These are phyloP conservation scores for Bursaphelenchus mucronatus DNA, from an alignment of 1,140 invertebrate genomes.

Conservation along the genomic window DNA sequence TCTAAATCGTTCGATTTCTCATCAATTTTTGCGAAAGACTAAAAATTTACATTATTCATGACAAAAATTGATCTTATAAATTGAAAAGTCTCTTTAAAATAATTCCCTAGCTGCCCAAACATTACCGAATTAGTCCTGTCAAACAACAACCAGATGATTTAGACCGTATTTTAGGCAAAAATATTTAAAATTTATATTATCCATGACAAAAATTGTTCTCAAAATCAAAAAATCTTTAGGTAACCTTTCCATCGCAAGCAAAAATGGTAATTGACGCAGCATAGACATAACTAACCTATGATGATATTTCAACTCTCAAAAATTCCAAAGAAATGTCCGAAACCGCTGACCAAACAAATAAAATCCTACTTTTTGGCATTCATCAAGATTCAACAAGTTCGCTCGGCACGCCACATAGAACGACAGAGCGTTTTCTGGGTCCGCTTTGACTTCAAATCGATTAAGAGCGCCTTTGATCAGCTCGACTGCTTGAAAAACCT, in stretches of 20 bases:
- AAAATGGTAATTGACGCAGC: too few species aligned
- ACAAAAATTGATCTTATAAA: constrained; percentile 11
- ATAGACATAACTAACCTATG: too few species aligned
- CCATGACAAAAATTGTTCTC: not conserved
- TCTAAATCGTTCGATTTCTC: too few species aligned
- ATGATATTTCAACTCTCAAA: too few species aligned
- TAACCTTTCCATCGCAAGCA: too few species aligned
- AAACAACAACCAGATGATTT: not conserved
- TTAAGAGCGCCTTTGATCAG: constrained; percentile 36
- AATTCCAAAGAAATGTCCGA: not conserved
- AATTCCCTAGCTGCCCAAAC: too few species aligned
- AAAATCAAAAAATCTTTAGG: not conserved
- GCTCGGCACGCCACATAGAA: constrained; percentile 42
- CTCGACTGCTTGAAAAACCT: constrained; percentile 15
- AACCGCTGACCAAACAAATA: not conserved
- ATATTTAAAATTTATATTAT: not conserved
- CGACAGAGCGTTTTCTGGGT: constrained; percentile 41
- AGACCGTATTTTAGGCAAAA: not conserved
- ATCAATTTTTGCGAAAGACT: too few species aligned
- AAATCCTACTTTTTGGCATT: constrained; percentile 28
- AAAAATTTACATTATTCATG: not conserved
- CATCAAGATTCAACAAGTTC: constrained; percentile 39
- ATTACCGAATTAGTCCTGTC: too few species aligned
- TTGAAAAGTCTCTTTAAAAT: too few species aligned
- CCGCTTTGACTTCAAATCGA: constrained; percentile 28